Percentiles rank a stretch among this genome's conserved stretches.
Evolutionary conservation across 2,113 vertebrate species (phyloP).

Genomic region (Tachuris rubrigastra): DNA sequence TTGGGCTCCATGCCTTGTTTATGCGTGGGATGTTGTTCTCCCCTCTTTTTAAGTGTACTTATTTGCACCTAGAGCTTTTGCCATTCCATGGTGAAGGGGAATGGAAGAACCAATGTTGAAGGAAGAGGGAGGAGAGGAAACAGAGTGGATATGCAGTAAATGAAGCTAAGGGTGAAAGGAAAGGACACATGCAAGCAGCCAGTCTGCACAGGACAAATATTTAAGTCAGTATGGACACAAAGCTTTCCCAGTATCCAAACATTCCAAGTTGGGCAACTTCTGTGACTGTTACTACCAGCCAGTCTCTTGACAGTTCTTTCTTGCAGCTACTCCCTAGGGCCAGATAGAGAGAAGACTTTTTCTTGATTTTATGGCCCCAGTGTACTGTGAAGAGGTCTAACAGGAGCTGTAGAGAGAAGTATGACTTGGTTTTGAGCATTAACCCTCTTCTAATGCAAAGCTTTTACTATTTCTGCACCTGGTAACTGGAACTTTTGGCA

Average conservation of each 20-base stretch:
- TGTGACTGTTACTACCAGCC: neutral
- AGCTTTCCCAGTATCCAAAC: neutral
- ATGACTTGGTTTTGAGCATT: neutral
- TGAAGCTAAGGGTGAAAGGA: neutral
- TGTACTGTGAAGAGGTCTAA: neutral
- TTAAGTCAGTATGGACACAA: neutral
- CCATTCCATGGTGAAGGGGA: neutral
- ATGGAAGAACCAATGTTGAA: neutral
- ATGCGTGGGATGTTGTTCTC: neutral
- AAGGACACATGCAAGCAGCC: neutral
- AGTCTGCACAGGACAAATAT: neutral
- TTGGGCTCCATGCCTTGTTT: neutral
- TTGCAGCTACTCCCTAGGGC: neutral
- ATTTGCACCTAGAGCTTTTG: neutral
- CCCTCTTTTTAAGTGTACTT: neutral
- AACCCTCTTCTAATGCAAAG: neutral
- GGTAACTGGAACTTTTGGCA: neutral
- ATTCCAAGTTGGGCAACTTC: neutral
- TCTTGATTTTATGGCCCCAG: neutral
- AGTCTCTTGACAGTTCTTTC: neutral
- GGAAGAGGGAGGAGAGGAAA: neutral
- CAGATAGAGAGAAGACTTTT: neutral
- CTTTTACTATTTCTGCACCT: neutral
- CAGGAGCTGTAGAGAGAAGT: neutral
- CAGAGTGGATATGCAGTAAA: neutral